Conservation (phyloP, 2,113 vertebrate species). For the Taxidea taxus region DNA sequence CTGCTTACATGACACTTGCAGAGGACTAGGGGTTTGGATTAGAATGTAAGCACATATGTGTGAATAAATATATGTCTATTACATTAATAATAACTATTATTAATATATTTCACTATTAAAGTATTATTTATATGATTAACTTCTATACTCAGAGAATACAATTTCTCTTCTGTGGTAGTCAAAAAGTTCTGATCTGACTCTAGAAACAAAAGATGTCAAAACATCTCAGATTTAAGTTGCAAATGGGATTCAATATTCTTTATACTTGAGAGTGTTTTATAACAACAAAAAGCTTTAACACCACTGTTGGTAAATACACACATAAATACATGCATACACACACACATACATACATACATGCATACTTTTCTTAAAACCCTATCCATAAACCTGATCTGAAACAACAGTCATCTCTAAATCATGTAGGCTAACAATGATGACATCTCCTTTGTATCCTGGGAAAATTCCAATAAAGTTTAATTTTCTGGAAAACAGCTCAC, state of each 20-base stretch:
- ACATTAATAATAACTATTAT: background rate
- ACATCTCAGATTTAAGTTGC: background rate
- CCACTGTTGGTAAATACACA: background rate
- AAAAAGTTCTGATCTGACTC: background rate
- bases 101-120: background rate
- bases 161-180: background rate
- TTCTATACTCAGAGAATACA: background rate
- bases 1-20: background rate
- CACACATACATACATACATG: background rate
- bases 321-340: too few species aligned
- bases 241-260: constrained; percentile 19
- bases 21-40: background rate
- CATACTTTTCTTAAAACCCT: background rate
- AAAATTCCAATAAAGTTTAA: background rate
- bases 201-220: background rate
- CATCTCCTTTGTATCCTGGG: background rate
- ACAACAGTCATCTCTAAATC: background rate
- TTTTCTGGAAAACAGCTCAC: background rate
- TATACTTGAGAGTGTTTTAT: background rate
- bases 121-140: background rate
- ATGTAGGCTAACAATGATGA: background rate
- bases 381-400: background rate
- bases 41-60: background rate
- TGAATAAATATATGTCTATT: background rate
- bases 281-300: constrained; percentile 28